A percentile compares a stretch with the other conserved stretches of the same genome.
Conservation (phyloP, 2,797 vertebrate genomes). For the Thalassophryne amazonica region DNA sequence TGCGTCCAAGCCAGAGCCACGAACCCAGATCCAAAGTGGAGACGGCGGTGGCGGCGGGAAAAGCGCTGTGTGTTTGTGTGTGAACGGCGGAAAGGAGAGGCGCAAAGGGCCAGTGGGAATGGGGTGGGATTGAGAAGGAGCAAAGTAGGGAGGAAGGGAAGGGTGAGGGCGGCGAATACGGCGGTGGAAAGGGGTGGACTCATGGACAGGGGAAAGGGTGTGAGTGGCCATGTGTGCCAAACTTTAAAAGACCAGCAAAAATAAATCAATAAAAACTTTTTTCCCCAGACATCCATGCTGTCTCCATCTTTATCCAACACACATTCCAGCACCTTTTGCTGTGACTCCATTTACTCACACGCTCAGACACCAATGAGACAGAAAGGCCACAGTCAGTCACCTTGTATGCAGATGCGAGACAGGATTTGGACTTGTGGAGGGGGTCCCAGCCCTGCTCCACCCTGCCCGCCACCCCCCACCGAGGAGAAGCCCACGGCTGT, state of each 20-base stretch:
- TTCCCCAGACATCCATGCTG: slow-evolving; percentile 21
- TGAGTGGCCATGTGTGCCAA: slow-evolving; percentile 54
- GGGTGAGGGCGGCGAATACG: slow-evolving; percentile 66
- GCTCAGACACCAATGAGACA: slow-evolving; percentile 33
- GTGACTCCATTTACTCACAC: slow-evolving; percentile 7
- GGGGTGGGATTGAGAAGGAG: slow-evolving; percentile 10
- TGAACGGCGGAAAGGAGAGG: slow-evolving; percentile 72
- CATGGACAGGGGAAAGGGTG: slow-evolving; percentile 43
- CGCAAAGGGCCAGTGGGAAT: slow-evolving; percentile 46
- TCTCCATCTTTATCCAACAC: not conserved
- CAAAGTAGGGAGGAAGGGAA: slow-evolving; percentile 6
- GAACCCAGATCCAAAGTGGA: slow-evolving; percentile 65
- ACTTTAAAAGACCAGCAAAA: slow-evolving; percentile 50
- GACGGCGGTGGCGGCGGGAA: slow-evolving; percentile 69
- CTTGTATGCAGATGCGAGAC: slow-evolving; percentile 32
- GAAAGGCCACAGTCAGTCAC: slow-evolving; percentile 5
- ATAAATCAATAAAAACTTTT: slow-evolving; percentile 27
- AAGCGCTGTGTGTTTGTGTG: slow-evolving; percentile 65
- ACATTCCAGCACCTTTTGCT: not conserved
- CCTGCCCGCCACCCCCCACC: slow-evolving; percentile 31
- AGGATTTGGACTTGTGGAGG: slow-evolving; percentile 18
- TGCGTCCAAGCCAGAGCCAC: slow-evolving; percentile 58
- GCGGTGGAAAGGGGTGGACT: slow-evolving; percentile 61
- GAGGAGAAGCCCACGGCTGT: slow-evolving; percentile 22
- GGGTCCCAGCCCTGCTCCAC: slow-evolving; percentile 12